Conservation (phyloP, 2,797 vertebrate species). For the Galaxias olidus region DNA sequence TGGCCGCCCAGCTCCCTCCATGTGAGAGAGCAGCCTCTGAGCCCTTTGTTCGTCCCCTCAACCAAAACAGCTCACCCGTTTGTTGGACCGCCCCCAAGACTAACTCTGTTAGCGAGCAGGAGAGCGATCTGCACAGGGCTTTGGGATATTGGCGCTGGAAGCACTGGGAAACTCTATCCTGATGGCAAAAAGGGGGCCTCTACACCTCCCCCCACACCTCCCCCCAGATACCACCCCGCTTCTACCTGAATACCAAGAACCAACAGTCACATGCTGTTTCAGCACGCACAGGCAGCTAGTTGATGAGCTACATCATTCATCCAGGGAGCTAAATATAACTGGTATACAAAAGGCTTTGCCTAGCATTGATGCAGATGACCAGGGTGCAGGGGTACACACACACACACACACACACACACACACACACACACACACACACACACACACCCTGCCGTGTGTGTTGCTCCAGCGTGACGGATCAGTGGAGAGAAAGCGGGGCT, state of each 20-base stretch:
- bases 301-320: constrained; percentile 41
- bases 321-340: constrained; percentile 48
- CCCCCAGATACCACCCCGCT: constrained; percentile 18
- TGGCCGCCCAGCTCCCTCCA: constrained; percentile 33
- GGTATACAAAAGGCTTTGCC: constrained; percentile 31
- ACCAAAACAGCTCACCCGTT: constrained; percentile 74
- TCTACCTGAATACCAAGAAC: constrained; percentile 5
- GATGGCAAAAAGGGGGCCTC: constrained; percentile 33
- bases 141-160: constrained; percentile 42
- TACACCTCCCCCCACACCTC: too few relatives aligned
- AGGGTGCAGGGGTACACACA: constrained; percentile 6
- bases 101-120: constrained; percentile 83
- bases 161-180: constrained; percentile 28
- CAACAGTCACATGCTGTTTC: constrained; percentile 11
- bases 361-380: neutral
- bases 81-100: constrained; percentile 79
- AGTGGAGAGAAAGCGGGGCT: constrained; percentile 30
- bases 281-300: constrained; percentile 16
- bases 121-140: constrained; percentile 66
- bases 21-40: constrained; percentile 34
- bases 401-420: constrained; percentile 19
- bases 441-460: constrained; percentile 13
- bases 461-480: constrained; percentile 32
- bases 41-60: constrained; percentile 75
- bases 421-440: constrained; percentile 24